phyloP scores from a whole-genome alignment of 2,797 vertebrate species.

The Anas georgica region DNA sequence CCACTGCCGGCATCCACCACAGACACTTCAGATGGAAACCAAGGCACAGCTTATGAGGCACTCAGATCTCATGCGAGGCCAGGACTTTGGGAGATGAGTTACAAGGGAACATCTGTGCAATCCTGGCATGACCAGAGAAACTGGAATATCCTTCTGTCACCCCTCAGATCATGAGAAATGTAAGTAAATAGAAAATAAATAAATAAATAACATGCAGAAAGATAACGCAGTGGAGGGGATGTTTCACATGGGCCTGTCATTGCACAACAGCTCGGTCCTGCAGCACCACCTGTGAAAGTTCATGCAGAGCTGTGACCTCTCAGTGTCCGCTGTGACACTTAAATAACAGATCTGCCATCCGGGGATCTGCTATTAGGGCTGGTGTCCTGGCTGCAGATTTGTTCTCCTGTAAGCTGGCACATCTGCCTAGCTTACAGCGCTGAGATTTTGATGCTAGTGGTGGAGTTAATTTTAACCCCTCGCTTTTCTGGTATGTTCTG shows the following conservation, averaged over 20 bases:
- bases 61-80: neutral
- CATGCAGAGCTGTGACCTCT: neutral
- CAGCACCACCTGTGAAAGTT: neutral
- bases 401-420: neutral
- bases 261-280: neutral
- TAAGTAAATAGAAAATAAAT: neutral
- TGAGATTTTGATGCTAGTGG: neutral
- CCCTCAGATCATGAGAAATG: neutral
- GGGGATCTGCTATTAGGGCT: neutral
- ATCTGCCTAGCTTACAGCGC: neutral
- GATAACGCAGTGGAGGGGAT: neutral
- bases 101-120: neutral
- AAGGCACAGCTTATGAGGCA: neutral
- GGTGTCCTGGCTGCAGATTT: neutral
- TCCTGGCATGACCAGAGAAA: neutral
- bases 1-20: neutral
- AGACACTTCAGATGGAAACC: neutral
- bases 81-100: neutral
- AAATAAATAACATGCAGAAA: neutral
- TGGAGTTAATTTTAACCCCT: conserved; percentile 18
- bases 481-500: neutral
- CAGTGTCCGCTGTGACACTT: fast-evolving
- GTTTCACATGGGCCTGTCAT: neutral
- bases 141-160: conserved; percentile 1
- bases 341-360: neutral